phyloP scores from a whole-genome alignment of 2,113 vertebrate genomes.

The Sprattus sprattus region DNA sequence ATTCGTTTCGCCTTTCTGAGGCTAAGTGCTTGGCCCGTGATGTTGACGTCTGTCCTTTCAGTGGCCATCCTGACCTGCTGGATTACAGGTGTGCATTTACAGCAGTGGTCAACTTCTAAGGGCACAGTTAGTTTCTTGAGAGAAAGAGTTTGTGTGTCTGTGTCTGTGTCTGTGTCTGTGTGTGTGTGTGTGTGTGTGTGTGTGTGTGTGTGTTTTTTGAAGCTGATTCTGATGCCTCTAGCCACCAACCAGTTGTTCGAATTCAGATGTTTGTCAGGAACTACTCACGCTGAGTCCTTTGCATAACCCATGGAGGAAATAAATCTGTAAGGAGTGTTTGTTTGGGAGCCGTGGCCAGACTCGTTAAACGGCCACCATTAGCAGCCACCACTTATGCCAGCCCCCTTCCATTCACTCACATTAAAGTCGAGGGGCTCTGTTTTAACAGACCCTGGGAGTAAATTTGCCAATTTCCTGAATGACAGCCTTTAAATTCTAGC shows the following conservation, averaged over 20 bases:
- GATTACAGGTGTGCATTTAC: background rate
- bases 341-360: no score
- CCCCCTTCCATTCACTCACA: background rate
- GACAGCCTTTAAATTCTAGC: background rate
- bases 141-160: no score
- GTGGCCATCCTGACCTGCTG: background rate
- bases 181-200: no score
- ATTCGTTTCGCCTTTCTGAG: background rate
- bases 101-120: background rate
- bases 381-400: background rate
- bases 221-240: background rate
- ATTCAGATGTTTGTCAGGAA: background rate
- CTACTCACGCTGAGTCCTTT: background rate
- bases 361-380: background rate
- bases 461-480: slow-evolving; percentile 12
- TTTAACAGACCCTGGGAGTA: background rate
- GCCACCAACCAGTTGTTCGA: background rate
- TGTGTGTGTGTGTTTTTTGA: background rate
- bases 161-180: no score
- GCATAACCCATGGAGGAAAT: background rate
- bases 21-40: background rate
- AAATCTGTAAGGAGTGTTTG: no score
- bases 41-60: background rate
- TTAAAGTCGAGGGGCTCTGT: background rate
- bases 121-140: no score